A percentile compares a stretch with the other conserved stretches of the same genome.
These are phyloP conservation scores for Apamea crenata DNA, from an alignment of 2,888 invertebrate genomes.

Conservation along the genomic window DNA sequence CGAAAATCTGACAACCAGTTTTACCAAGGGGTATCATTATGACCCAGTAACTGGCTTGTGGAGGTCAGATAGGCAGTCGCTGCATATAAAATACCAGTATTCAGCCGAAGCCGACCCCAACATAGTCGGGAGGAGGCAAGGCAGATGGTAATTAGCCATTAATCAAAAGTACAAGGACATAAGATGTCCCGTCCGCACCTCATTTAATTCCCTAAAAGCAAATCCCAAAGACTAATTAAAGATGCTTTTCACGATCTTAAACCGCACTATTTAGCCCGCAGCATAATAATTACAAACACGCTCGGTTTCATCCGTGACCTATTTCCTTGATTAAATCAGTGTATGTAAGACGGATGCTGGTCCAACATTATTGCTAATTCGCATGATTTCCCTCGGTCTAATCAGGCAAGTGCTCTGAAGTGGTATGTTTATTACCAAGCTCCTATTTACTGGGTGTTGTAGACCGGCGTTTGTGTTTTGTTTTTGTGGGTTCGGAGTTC, in stretches of 20 bases:
- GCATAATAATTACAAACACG: constrained; percentile 56
- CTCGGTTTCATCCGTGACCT: constrained; percentile 53
- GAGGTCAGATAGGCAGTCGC: no score
- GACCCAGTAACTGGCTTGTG: no score
- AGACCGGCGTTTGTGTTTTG: constrained; percentile 54
- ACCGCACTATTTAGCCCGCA: constrained; percentile 43
- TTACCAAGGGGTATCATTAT: no score
- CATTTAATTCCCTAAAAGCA: constrained; percentile 28
- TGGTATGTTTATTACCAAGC: constrained; percentile 71
- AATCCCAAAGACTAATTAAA: constrained; percentile 41
- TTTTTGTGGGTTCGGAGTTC: constrained; percentile 45
- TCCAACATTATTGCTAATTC: constrained; percentile 74
- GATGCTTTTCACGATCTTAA: constrained; percentile 51
- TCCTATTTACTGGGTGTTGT: constrained; percentile 26
- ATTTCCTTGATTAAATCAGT: constrained; percentile 71
- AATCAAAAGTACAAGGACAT: background rate
- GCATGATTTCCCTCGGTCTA: constrained; percentile 80
- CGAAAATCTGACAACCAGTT: no score
- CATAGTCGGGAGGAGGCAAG: no score
- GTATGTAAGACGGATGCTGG: constrained; percentile 69
- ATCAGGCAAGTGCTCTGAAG: constrained; percentile 81
- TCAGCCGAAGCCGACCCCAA: no score
- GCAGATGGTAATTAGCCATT: no score
- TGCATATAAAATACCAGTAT: no score
- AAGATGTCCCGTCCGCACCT: constrained; percentile 6